Evolutionary conservation across 2,113 vertebrate genomes (phyloP).

Genomic region (Rallus limicola): DNA sequence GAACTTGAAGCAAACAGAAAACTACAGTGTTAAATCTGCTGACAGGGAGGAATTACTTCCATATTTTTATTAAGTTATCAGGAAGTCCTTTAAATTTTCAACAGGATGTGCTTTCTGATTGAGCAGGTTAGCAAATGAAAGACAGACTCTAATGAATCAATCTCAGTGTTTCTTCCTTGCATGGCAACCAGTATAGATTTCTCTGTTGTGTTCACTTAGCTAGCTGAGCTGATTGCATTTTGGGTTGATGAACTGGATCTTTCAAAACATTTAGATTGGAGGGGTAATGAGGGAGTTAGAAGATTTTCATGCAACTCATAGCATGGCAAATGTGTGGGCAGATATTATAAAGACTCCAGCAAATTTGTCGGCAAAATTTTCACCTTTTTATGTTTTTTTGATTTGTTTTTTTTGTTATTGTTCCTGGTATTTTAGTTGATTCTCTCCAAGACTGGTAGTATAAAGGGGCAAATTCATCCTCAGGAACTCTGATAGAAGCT

Average conservation of each 20-base stretch:
- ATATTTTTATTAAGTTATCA: slow-evolving; percentile 37
- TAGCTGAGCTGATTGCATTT: slow-evolving; percentile 44
- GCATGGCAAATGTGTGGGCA: neutral
- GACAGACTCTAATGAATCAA: slow-evolving; percentile 32
- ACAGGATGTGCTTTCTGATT: slow-evolving; percentile 32
- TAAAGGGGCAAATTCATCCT: neutral
- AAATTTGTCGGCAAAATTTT: neutral
- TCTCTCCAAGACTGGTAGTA: neutral
- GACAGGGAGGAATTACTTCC: neutral
- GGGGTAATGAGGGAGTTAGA: slow-evolving; percentile 5
- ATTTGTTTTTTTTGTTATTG: neutral
- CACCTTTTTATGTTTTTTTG: neutral
- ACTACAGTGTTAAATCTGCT: neutral
- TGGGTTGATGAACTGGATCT: slow-evolving; percentile 39
- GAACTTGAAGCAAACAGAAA: neutral
- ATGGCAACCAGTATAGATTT: neutral
- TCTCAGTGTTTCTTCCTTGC: slow-evolving; percentile 21
- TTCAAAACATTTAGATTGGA: slow-evolving; percentile 48
- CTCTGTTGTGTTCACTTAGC: slow-evolving; percentile 31
- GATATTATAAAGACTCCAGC: neutral
- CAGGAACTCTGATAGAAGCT: neutral
- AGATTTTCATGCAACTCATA: neutral
- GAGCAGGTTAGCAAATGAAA: slow-evolving; percentile 27
- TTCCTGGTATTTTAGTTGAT: neutral
- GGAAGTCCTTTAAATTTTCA: slow-evolving; percentile 51